phyloP scores from a whole-genome alignment of 2,797 vertebrate species.

The Gallinago nigripennis region DNA sequence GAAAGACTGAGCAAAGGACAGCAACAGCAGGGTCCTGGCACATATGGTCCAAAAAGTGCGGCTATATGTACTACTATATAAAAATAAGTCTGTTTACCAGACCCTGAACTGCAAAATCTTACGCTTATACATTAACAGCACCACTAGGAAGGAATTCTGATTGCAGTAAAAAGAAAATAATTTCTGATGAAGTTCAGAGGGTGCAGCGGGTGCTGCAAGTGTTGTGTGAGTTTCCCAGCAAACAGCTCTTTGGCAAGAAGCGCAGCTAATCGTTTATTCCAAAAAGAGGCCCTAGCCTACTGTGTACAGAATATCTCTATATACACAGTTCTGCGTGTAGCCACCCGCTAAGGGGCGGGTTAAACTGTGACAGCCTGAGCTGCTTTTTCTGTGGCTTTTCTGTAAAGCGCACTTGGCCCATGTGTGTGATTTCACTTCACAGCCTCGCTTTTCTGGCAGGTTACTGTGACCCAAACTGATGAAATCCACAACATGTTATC shows the following conservation, averaged over 20 bases:
- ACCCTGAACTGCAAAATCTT: background rate
- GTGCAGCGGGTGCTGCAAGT: background rate
- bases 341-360: background rate
- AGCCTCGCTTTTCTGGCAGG: background rate
- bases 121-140: fast-evolving
- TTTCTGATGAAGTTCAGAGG: background rate
- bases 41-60: background rate
- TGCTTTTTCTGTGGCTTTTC: background rate
- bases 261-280: conserved; percentile 9
- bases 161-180: background rate
- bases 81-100: background rate
- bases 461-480: background rate
- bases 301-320: background rate
- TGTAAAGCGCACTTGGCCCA: background rate
- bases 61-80: fast-evolving
- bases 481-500: background rate
- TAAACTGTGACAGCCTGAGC: background rate
- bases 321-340: background rate
- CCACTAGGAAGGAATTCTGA: background rate
- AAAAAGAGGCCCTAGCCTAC: conserved; percentile 9
- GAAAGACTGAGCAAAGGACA: background rate
- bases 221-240: background rate
- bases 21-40: background rate
- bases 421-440: background rate
- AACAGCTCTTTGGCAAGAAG: background rate